Base-by-base conservation (phyloP, 2,113 vertebrate species). In the Microcebus tavaratra region DNA sequence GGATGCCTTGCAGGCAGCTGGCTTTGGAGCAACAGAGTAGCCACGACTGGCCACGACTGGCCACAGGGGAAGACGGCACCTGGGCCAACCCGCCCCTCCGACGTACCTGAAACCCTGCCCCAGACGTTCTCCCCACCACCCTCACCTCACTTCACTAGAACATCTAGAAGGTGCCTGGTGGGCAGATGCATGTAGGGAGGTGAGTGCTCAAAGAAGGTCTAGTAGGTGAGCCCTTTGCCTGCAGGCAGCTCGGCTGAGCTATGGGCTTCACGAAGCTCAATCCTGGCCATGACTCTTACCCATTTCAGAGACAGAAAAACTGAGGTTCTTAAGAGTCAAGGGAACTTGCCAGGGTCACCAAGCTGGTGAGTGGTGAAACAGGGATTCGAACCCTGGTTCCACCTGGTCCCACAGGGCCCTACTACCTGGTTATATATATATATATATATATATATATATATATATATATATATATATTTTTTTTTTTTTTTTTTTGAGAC, bases 291-390 rank as follows among this genome's bases (percentile, higher is more conserved):
- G 70, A 90, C 18, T 45, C 27, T 3, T 57, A 18, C 17, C 65
- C 55, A 68, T 45, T 53, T 96, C 81, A 90, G 57, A 98, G 78
- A 90, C 7, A 90, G 68, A 87, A 84, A 93, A 89, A 97, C 75
- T 45, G 18, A 82, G 91, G 11, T 63, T 90, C 29, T 29, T 10
- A 79, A 79, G 45, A 31, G 55, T 34, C 17, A 96, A 96, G 79
- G 17, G 39, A 63, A 93, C 68, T 79, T 85, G 42, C 72, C 17
- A 3, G 15, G 29, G 36, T 88, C 90, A 72, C 82, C 63, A 70
- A 31, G 20, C 27, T 21, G 17, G 3, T 6, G 18, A 80, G 63
- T 0, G 15, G 65, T n/a, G 5, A 84, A 53, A 34, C 0, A 61
- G 45, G 48, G 27, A 29, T 48, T 61, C 20, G 0, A 89, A 21